Conservation (phyloP, 1,140 invertebrate genomes). For the Nephotettix cincticeps region DNA sequence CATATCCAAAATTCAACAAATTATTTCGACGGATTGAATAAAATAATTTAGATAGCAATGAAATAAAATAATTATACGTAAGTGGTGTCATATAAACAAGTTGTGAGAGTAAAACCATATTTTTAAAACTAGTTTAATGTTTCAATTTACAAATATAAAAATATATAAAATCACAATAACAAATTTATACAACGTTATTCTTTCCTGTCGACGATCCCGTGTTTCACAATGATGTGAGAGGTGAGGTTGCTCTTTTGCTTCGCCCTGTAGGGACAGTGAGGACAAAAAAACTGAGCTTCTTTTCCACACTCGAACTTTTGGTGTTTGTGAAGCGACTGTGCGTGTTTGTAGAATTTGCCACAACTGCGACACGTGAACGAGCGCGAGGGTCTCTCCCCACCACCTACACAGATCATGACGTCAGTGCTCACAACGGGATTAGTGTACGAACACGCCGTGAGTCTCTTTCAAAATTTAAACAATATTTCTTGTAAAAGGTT, state of each 20-base stretch:
- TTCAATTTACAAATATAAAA: no score
- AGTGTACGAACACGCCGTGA: not conserved
- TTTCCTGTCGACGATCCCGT: no score
- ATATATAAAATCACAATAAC: no score
- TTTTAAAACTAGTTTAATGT: no score
- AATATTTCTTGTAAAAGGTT: not conserved
- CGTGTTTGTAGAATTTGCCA: constrained; percentile 41
- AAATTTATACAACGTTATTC: no score
- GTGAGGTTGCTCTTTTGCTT: constrained; percentile 52
- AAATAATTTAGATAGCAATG: no score
- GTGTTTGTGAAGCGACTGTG: constrained; percentile 37
- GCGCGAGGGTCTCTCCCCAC: not conserved
- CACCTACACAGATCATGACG: not conserved
- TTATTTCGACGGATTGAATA: no score
- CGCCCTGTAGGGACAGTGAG: constrained; percentile 52
- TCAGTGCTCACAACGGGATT: not conserved
- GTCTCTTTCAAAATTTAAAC: not conserved
- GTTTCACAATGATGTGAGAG: constrained; percentile 45
- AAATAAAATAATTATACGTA: no score
- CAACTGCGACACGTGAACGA: constrained; percentile 36
- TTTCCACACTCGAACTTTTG: constrained; percentile 49
- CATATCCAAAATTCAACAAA: no score
- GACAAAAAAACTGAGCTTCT: constrained; percentile 56
- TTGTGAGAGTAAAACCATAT: no score
- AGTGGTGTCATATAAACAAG: no score